A percentile compares a stretch with the other conserved stretches of the same genome.
Evolutionary conservation across 2,888 invertebrate species (phyloP).

Genomic region (Scaeva pyrastri): DNA sequence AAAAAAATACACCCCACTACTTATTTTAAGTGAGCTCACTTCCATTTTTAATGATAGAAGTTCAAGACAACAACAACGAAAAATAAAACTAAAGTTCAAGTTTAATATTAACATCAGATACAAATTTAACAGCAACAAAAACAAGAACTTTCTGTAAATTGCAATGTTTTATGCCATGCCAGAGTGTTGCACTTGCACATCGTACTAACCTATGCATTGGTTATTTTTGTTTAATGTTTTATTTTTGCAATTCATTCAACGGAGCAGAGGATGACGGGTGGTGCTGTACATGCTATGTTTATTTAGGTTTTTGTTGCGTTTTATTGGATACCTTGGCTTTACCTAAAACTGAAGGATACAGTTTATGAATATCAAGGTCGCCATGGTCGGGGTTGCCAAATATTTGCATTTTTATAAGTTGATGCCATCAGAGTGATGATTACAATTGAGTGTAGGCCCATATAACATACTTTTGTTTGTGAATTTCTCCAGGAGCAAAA

Average conservation of each 20-base stretch:
- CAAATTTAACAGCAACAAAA: constrained; percentile 13
- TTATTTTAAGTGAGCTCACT: constrained; percentile 23
- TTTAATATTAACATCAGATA: constrained; percentile 39
- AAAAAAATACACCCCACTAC: neutral
- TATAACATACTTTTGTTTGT: too few species aligned
- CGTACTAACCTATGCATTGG: neutral
- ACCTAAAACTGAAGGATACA: neutral
- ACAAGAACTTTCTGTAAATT: constrained; percentile 9
- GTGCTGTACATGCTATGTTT: neutral
- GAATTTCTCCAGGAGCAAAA: too few species aligned
- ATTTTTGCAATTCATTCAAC: constrained; percentile 8
- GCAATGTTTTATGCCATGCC: constrained; percentile 11
- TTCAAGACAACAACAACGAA: constrained; percentile 20
- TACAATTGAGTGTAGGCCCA: too few species aligned
- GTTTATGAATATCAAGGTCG: neutral
- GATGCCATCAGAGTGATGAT: neutral
- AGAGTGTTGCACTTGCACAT: neutral
- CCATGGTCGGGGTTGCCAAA: neutral
- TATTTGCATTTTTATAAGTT: neutral
- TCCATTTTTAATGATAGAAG: constrained; percentile 39
- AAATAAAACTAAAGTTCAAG: constrained; percentile 18
- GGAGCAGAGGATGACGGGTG: neutral
- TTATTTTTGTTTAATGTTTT: constrained; percentile 4
- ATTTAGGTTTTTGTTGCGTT: constrained; percentile 5
- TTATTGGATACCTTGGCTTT: neutral